Percentiles rank a stretch among this genome's conserved stretches.
Evolutionary conservation across 2,797 vertebrate species (phyloP).

Genomic region (Vespertilio murinus): DNA sequence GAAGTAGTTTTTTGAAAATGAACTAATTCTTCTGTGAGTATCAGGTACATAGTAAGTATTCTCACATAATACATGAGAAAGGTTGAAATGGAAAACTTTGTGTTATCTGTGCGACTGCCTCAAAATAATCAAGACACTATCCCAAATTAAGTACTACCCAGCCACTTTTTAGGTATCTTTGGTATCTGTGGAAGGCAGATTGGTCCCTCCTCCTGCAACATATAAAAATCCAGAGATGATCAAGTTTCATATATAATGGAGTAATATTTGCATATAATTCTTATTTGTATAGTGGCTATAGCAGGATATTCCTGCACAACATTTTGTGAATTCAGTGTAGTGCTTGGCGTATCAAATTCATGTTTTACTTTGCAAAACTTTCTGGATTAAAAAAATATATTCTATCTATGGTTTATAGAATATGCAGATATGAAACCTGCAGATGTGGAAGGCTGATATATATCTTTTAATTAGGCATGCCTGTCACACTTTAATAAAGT

Average conservation of each 20-base stretch:
- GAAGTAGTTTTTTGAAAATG: not conserved
- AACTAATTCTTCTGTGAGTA: not conserved
- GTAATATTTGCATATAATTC: not conserved
- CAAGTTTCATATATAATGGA: not conserved
- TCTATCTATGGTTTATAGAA: not conserved
- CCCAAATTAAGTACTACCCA: not conserved
- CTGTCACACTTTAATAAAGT: not conserved
- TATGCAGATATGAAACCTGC: not conserved
- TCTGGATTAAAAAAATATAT: not conserved
- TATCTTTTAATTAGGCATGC: not conserved
- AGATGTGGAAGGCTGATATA: not conserved
- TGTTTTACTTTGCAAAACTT: not conserved
- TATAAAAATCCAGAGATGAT: not conserved
- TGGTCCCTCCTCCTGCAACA: not conserved
- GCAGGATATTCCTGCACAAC: no score
- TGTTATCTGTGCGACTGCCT: not conserved
- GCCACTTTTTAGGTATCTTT: not conserved
- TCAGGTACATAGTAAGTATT: not conserved
- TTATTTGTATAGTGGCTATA: not conserved
- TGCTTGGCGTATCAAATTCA: not conserved
- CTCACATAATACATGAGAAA: not conserved
- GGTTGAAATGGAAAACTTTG: not conserved
- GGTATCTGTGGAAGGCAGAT: not conserved
- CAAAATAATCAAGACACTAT: not conserved
- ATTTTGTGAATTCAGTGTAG: not conserved